Evolutionary conservation across 2,797 vertebrate species (phyloP), one percentile per base, ranked within the genome.

Genomic region (Myotis myotis): DNA sequence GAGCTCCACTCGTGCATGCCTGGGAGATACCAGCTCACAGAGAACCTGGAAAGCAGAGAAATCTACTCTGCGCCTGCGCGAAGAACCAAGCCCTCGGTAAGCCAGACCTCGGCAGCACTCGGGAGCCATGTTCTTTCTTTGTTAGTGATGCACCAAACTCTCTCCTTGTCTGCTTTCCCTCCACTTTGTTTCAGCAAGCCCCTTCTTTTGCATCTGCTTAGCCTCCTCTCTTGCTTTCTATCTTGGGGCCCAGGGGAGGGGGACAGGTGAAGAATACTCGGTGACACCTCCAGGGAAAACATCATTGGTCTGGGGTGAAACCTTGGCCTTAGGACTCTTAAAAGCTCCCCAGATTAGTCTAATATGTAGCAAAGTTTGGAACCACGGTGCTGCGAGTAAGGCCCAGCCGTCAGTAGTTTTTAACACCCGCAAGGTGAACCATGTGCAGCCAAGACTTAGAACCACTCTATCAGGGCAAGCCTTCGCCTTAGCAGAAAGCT

Each of bases 401-500:
- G 41, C 8, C 5, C 10, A 3, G n/a, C 22, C 47, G 16, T 44
- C 36, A 10, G 20, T 6, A 9, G 23, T 23, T 78, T 28, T 51
- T 33, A 19, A 8, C 0, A 2, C 28, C 36, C 8, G 16, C 1
- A 22, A 4, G 66, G 5, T 25, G 68, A 87, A 6, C 19, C 47
- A 9, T 0, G 30, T 2, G 17, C 23, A 30, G 19, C 11, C 22
- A 9, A 57, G 17, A 36, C 55, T 1, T 3, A 23, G 70, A 74
- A 47, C 7, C 28, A 4, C 3, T 0, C 3, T 1, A 0, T 20
- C 0, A 55, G 19, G 19, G 3, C 38, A 22, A 30, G 28, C 55
- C 13, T n/a, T 3, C 30, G 28, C 10, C 20, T 38, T 25, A n/a
- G 25, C 53, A 62, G 55, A 57, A 72, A 47, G 38, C n/a, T 70